Evolutionary conservation across 1,140 invertebrate species (phyloP).

Genomic region (Campoletis sonorensis): DNA sequence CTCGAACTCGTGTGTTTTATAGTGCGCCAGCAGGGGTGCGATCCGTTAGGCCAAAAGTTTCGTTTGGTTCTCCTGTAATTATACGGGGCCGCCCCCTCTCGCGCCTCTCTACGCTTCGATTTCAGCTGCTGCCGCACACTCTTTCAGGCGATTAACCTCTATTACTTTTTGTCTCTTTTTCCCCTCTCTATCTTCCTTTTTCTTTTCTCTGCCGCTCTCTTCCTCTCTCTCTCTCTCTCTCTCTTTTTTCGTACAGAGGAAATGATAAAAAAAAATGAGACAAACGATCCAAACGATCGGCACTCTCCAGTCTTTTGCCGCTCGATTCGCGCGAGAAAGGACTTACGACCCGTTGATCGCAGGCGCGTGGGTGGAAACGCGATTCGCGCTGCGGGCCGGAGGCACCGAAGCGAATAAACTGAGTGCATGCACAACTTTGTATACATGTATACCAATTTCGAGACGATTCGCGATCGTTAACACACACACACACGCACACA

Average conservation of each 20-base stretch:
- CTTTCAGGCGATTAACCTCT: constrained; percentile 9
- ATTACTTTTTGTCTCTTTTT: background rate
- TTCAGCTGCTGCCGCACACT: constrained; percentile 32
- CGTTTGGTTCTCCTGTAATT: constrained; percentile 37
- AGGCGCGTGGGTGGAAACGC: constrained; percentile 40
- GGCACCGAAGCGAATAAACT: constrained; percentile 38
- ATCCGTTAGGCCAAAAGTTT: constrained; percentile 42
- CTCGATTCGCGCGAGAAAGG: constrained; percentile 35
- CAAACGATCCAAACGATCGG: constrained; percentile 37
- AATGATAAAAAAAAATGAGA: background rate
- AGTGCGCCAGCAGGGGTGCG: constrained; percentile 41
- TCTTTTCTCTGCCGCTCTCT: background rate
- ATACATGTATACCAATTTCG: constrained; percentile 12
- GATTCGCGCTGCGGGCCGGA: constrained; percentile 30
- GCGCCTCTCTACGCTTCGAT: background rate
- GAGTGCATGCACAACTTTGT: constrained; percentile 14
- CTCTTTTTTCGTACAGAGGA: background rate
- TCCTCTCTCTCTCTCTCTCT: background rate
- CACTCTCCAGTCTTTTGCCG: constrained; percentile 39
- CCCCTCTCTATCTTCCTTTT: background rate
- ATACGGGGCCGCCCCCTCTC: constrained; percentile 31
- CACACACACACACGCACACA: background rate
- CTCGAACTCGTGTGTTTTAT: constrained; percentile 22
- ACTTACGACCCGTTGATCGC: constrained; percentile 38
- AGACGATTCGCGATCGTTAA: constrained; percentile 37